Conservation (phyloP, 1,140 invertebrate genomes). For the Lepidurus packardi region DNA sequence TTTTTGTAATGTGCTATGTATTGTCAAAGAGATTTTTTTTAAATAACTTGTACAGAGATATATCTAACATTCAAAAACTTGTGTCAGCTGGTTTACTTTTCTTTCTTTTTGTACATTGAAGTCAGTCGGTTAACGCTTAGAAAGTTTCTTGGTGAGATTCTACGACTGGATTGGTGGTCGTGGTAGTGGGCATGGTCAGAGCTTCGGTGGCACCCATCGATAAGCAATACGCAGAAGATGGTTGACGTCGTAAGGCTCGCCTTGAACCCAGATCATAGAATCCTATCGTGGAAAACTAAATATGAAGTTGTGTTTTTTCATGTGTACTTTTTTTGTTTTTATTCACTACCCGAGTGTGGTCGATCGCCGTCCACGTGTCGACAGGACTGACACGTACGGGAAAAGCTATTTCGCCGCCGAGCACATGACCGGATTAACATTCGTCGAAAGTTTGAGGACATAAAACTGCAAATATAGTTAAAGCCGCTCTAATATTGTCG, state of each 20-base stretch:
- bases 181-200: background rate
- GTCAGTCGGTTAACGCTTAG: background rate
- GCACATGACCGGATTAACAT: conserved; percentile 40
- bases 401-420: conserved; percentile 26
- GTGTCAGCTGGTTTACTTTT: background rate
- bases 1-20: background rate
- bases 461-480: conserved; percentile 40
- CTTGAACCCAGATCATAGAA: background rate
- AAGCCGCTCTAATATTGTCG: background rate
- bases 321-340: no score
- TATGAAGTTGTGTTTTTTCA: background rate
- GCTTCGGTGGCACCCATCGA: conserved; percentile 1
- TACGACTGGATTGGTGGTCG: background rate
- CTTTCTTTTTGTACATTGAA: background rate
- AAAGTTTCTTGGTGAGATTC: background rate
- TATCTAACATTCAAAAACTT: background rate
- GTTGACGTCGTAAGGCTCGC: background rate
- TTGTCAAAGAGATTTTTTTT: background rate
- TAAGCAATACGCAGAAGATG: background rate
- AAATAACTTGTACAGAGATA: background rate
- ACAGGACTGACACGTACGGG: background rate
- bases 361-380: background rate
- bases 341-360: background rate
- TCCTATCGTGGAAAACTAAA: background rate
- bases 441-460: conserved; percentile 48